Evolutionary conservation across 2,888 invertebrate genomes (phyloP).

Genomic region (Adelognathus sp.): DNA sequence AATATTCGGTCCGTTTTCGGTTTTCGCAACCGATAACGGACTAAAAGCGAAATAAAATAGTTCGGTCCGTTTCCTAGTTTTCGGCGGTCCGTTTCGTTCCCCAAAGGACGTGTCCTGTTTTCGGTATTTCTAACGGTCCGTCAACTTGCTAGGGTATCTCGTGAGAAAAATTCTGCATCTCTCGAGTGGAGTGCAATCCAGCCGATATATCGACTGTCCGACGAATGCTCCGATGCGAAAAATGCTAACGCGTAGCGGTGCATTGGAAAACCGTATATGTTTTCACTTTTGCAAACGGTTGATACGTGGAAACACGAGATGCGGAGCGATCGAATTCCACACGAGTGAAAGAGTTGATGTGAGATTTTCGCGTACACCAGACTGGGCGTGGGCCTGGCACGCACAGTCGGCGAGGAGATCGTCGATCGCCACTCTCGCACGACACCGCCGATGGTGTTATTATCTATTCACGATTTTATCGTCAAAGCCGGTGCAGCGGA

Average conservation of each 20-base stretch:
- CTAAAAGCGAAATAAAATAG: no score
- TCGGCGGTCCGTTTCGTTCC: no score
- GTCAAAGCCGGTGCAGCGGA: conserved; percentile 9
- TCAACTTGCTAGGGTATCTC: no score
- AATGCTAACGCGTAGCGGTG: not conserved
- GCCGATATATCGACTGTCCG: not conserved
- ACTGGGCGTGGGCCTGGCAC: conserved; percentile 14
- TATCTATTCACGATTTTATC: conserved; percentile 47
- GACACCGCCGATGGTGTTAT: conserved; percentile 3
- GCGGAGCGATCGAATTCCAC: conserved; percentile 26
- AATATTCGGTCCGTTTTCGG: no score
- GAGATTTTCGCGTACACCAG: conserved; percentile 25
- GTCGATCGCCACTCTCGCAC: not conserved
- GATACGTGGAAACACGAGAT: conserved; percentile 24
- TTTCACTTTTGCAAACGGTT: conserved; percentile 35
- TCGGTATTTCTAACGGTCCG: no score
- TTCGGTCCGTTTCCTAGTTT: no score
- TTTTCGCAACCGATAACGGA: no score
- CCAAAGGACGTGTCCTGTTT: no score
- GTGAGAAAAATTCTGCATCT: not conserved
- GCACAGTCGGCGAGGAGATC: not conserved
- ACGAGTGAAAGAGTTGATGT: conserved; percentile 22
- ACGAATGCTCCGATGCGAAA: not conserved
- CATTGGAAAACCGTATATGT: not conserved
- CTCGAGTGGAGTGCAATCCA: not conserved